Evolutionary conservation across 2,888 invertebrate species (phyloP).

Genomic region (Oscheius myriophilus): DNA sequence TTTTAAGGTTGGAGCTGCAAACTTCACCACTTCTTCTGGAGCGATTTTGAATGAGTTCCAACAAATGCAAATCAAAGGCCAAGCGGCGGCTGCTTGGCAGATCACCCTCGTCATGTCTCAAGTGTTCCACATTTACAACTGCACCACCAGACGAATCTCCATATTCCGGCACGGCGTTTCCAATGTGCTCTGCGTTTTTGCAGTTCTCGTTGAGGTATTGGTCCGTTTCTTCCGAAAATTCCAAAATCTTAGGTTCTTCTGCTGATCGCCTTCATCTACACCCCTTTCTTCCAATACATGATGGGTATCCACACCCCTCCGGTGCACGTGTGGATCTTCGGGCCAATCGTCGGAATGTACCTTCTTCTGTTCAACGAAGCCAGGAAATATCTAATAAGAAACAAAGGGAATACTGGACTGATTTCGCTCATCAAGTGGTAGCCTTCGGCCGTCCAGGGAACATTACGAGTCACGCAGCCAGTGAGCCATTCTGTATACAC

Average conservation of each 20-base stretch:
- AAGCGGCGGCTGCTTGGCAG: constrained; percentile 70
- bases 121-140: constrained; percentile 69
- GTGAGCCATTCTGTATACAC: no score
- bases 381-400: constrained; percentile 62
- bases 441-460: constrained; percentile 3
- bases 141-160: constrained; percentile 69
- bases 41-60: constrained; percentile 53
- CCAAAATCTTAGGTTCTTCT: constrained; percentile 57
- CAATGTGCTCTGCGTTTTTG: constrained; percentile 67
- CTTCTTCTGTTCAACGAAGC: constrained; percentile 66
- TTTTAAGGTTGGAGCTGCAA: constrained; percentile 39
- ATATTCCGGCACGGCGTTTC: constrained; percentile 68
- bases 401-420: constrained; percentile 45
- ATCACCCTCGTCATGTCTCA: constrained; percentile 68
- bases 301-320: constrained; percentile 69
- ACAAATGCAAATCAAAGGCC: constrained; percentile 65
- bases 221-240: background rate
- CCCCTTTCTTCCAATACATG: constrained; percentile 67
- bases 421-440: constrained; percentile 58
- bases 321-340: constrained; percentile 56
- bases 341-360: constrained; percentile 62
- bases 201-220: constrained; percentile 65
- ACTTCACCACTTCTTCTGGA: constrained; percentile 49
- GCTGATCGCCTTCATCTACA: constrained; percentile 68
- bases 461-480: no score